A percentile compares a stretch with the other conserved stretches of the same genome.
Conservation (phyloP, 1,140 invertebrate genomes). For the Protaetia brevitarsis region DNA sequence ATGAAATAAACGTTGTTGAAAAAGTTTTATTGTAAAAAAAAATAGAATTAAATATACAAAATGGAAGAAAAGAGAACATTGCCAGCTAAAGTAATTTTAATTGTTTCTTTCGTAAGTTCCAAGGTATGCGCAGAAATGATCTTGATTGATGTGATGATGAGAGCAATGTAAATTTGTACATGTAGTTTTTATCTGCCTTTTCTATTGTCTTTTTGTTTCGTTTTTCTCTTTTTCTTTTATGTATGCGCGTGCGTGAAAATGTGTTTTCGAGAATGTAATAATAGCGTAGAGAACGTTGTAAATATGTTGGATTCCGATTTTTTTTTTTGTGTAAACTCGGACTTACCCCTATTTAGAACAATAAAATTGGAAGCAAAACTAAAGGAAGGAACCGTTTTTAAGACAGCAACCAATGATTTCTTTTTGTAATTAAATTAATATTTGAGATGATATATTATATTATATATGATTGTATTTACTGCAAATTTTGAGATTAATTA, state of each 20-base stretch:
- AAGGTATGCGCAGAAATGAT: background rate
- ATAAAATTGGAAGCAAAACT: too few relatives aligned
- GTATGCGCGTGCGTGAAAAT: background rate
- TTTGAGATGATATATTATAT: slow-evolving; percentile 1
- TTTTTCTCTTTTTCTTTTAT: background rate
- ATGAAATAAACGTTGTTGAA: too few relatives aligned
- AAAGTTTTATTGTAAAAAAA: too few relatives aligned
- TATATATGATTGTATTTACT: slow-evolving; percentile 15
- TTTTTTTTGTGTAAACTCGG: background rate
- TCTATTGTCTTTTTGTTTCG: background rate
- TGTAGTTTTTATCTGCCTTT: background rate
- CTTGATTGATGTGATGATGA: too few relatives aligned
- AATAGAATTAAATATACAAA: background rate
- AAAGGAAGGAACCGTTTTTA: slow-evolving; percentile 1
- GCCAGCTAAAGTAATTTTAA: background rate
- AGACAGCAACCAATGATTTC: slow-evolving; percentile 5
- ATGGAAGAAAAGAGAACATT: too few relatives aligned
- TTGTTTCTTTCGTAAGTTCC: slow-evolving; percentile 1
- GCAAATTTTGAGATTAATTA: slow-evolving; percentile 12
- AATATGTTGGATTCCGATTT: background rate
- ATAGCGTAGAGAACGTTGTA: slow-evolving; percentile 11
- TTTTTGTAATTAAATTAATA: slow-evolving; percentile 14
- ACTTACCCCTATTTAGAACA: background rate
- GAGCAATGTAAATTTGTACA: slow-evolving; percentile 2
- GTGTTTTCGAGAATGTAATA: background rate